These are phyloP conservation scores for Chromoteleia sp. DNA, from an alignment of 2,888 invertebrate species.

Conservation along the genomic window DNA sequence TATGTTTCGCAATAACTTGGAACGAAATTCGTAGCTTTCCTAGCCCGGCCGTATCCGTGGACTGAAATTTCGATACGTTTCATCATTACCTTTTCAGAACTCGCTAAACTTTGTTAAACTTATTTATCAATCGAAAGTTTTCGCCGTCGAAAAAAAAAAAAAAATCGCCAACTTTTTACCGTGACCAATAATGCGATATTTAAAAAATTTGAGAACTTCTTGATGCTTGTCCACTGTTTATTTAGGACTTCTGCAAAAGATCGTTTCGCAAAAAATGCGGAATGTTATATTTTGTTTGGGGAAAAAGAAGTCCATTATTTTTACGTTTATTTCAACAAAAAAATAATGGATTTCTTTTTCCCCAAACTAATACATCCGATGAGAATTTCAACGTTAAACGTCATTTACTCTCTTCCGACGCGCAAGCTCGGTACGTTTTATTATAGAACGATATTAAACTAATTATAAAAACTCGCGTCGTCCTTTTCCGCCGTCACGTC, in stretches of 20 bases:
- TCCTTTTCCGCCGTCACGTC: not conserved
- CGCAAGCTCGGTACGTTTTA: not conserved
- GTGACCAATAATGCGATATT: constrained; percentile 20
- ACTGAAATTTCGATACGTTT: constrained; percentile 22
- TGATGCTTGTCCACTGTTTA: not conserved
- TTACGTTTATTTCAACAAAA: too few species aligned
- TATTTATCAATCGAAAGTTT: constrained; percentile 19
- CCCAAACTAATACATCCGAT: too few species aligned
- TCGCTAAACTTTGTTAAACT: constrained; percentile 11
- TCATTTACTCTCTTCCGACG: not conserved
- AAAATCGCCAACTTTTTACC: not conserved
- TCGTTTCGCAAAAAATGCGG: not conserved
- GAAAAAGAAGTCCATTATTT: too few species aligned
- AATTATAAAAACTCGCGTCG: not conserved
- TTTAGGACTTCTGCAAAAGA: not conserved
- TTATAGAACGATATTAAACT: not conserved
- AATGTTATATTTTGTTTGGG: not conserved
- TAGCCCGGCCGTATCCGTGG: not conserved
- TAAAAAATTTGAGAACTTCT: constrained; percentile 10
- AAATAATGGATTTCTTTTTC: too few species aligned
- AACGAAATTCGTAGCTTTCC: constrained; percentile 19
- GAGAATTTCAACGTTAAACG: too few species aligned
- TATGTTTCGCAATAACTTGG: constrained; percentile 19
- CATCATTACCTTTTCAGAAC: constrained; percentile 3
- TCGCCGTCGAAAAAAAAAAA: not conserved